phyloP scores from a whole-genome alignment of 2,797 vertebrate genomes.

The Leptoclinus maculatus region DNA sequence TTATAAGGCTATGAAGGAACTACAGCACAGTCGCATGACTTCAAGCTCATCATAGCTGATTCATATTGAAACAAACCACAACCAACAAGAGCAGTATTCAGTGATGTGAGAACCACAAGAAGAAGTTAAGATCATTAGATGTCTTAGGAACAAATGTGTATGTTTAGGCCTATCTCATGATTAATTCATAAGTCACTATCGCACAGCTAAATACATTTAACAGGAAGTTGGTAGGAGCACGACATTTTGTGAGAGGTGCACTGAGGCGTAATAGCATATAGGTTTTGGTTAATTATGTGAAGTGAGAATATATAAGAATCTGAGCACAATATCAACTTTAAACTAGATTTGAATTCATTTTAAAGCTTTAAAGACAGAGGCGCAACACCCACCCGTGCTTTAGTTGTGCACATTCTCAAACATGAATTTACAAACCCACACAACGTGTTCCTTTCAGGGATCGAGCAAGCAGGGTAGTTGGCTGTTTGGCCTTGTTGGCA shows the following conservation, averaged over 20 bases:
- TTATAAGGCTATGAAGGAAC: no score
- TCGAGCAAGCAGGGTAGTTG: no score
- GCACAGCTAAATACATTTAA: neutral
- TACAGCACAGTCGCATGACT: neutral
- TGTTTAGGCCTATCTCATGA: neutral
- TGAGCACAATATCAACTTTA: neutral
- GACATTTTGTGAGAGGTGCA: neutral
- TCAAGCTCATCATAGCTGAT: neutral
- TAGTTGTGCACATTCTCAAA: neutral
- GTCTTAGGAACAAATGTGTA: neutral
- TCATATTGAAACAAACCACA: neutral
- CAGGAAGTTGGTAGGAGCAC: neutral
- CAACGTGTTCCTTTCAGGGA: neutral
- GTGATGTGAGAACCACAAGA: no score
- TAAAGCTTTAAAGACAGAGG: neutral
- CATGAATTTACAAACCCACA: neutral
- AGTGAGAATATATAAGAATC: neutral
- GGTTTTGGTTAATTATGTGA: neutral
- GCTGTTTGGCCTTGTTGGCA: neutral
- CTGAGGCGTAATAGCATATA: neutral
- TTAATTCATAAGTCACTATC: neutral
- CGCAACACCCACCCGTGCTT: neutral
- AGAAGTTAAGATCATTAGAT: neutral
- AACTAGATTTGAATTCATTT: neutral
- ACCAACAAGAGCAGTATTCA: no score